phyloP scores from a whole-genome alignment of 1,140 invertebrate species.

The Cylas formicarius region DNA sequence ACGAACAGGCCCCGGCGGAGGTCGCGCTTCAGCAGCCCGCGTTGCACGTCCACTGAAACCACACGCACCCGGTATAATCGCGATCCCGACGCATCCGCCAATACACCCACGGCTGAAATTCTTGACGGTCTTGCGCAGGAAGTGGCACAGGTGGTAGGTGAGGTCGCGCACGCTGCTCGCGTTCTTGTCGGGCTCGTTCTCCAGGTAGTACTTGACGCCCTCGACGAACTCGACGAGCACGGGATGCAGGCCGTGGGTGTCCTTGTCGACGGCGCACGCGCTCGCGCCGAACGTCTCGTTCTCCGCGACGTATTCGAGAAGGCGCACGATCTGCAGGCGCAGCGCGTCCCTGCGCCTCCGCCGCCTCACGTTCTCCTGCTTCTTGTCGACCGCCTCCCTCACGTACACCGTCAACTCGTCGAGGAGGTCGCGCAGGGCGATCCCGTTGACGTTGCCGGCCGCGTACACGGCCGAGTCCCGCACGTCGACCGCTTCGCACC shows the following conservation, averaged over 20 bases:
- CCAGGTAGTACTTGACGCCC: slow-evolving; percentile 82
- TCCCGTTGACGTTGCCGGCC: slow-evolving; percentile 86
- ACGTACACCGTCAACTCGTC: slow-evolving; percentile 89
- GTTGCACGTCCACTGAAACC: slow-evolving; percentile 75
- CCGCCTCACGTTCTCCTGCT: slow-evolving; percentile 92
- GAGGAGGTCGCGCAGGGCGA: slow-evolving; percentile 90
- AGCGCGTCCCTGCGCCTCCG: slow-evolving; percentile 83
- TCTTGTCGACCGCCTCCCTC: slow-evolving; percentile 93
- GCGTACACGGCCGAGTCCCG: slow-evolving; percentile 88
- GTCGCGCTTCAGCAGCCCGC: slow-evolving; percentile 78
- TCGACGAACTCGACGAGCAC: slow-evolving; percentile 93
- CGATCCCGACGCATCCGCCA: not conserved
- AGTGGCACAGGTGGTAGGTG: slow-evolving; percentile 89
- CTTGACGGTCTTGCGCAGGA: slow-evolving; percentile 87
- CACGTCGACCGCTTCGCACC: slow-evolving; percentile 89
- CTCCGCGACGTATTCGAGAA: slow-evolving; percentile 87
- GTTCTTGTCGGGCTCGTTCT: slow-evolving; percentile 86
- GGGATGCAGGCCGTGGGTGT: slow-evolving; percentile 73
- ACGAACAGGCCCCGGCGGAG: slow-evolving; percentile 80
- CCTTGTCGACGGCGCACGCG: slow-evolving; percentile 73
- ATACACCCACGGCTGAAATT: slow-evolving; percentile 74
- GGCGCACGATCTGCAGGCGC: slow-evolving; percentile 82
- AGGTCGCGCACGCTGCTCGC: slow-evolving; percentile 72
- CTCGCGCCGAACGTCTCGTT: slow-evolving; percentile 85
- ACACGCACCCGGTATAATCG: slow-evolving; percentile 1